Evolutionary conservation across 2,113 vertebrate genomes (phyloP).

Genomic region (Laticauda colubrina): DNA sequence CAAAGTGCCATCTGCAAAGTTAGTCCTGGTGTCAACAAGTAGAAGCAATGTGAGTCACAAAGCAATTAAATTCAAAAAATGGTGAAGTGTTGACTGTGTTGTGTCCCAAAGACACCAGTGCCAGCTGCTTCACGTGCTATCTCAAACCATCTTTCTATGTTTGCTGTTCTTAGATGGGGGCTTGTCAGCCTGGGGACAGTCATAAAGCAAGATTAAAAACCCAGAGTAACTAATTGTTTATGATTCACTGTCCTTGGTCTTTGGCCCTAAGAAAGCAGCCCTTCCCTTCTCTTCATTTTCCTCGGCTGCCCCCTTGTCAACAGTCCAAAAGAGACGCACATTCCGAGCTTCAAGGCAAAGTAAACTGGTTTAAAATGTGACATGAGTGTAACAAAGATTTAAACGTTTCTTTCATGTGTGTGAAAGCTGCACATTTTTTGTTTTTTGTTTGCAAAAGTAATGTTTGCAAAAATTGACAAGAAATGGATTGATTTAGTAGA

Average conservation of each 20-base stretch:
- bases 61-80: background rate
- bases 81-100: constrained; percentile 7
- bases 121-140: constrained; percentile 64
- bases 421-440: background rate
- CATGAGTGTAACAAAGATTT: background rate
- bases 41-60: background rate
- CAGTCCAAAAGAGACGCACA: fast-evolving
- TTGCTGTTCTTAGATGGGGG: constrained; percentile 66
- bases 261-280: constrained; percentile 55
- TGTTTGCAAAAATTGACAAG: background rate
- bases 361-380: background rate
- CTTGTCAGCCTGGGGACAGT: constrained; percentile 61
- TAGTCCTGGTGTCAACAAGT: background rate
- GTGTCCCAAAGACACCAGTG: constrained; percentile 17
- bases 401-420: background rate
- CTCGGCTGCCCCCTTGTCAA: background rate
- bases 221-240: constrained; percentile 39
- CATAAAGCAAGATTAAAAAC: constrained; percentile 70
- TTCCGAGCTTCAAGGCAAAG: background rate
- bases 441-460: background rate
- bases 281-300: constrained; percentile 38
- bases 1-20: background rate
- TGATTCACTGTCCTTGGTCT: constrained; percentile 70
- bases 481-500: background rate
- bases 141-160: constrained; percentile 65